These are phyloP conservation scores for Echeneis naucrates DNA, from an alignment of 2,797 vertebrate genomes.

Conservation along the genomic window DNA sequence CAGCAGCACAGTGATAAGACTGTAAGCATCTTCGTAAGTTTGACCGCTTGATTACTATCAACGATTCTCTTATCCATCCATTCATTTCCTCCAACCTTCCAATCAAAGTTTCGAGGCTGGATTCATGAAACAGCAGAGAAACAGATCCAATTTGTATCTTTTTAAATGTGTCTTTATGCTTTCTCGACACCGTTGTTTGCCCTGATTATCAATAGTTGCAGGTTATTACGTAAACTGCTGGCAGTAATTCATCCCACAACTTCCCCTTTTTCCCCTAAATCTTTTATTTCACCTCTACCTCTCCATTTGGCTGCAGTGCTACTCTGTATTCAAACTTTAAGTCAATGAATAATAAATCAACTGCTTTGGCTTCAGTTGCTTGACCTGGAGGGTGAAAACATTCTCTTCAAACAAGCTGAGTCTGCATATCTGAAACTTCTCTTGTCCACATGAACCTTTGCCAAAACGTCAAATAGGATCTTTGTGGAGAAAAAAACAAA, in stretches of 20 bases:
- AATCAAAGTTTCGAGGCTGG: not conserved
- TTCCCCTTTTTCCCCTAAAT: not conserved
- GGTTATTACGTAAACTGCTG: not conserved
- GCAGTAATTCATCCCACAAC: not conserved
- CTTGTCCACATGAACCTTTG: not conserved
- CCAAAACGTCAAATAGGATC: not conserved
- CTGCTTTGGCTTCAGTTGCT: constrained; percentile 66
- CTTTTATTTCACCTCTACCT: not conserved
- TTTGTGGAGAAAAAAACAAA: not conserved
- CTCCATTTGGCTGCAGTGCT: constrained; percentile 26
- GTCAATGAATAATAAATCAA: constrained; percentile 70
- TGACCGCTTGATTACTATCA: constrained; percentile 49
- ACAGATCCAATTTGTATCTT: not conserved
- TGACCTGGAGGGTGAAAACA: constrained; percentile 42
- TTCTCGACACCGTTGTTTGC: not conserved
- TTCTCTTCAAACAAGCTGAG: constrained; percentile 5
- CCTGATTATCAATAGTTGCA: not conserved
- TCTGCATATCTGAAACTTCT: constrained; percentile 13
- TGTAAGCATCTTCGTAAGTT: constrained; percentile 87
- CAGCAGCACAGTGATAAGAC: constrained; percentile 91
- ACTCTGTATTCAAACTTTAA: constrained; percentile 67
- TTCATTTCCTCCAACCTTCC: not conserved
- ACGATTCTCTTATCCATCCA: not conserved
- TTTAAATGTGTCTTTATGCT: not conserved
- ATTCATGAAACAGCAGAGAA: not conserved